phyloP scores from a whole-genome alignment of 2,888 invertebrate genomes.

The Melieria omissa region DNA sequence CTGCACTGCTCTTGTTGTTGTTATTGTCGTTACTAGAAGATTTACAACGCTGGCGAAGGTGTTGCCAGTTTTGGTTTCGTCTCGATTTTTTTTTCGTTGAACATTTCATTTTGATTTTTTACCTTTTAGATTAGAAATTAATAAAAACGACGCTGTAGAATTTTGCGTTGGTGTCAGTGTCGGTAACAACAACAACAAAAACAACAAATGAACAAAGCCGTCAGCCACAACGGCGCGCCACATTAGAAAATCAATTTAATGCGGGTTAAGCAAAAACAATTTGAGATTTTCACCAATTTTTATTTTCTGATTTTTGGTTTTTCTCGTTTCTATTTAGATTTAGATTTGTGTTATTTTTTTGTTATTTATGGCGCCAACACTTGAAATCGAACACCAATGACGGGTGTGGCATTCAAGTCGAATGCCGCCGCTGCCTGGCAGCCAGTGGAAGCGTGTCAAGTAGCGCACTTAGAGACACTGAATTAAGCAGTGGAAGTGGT shows the following conservation, averaged over 20 bases:
- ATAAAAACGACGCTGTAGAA: conserved; percentile 17
- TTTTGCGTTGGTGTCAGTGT: conserved; percentile 26
- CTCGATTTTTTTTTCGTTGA: conserved; percentile 11
- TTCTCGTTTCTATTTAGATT: conserved; percentile 3
- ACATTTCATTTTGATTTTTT: conserved; percentile 13
- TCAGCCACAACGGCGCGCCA: background rate
- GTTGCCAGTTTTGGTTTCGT: conserved; percentile 8
- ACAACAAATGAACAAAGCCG: conserved; percentile 9
- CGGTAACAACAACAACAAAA: conserved; percentile 12
- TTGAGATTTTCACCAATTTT: conserved; percentile 14
- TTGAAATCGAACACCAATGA: conserved; percentile 24
- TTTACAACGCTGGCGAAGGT: conserved; percentile 1
- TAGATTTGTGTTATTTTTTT: background rate
- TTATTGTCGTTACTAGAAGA: background rate
- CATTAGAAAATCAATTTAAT: conserved; percentile 31
- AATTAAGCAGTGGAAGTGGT: conserved; percentile 17
- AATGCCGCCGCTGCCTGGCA: conserved; percentile 4
- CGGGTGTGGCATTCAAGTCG: conserved; percentile 24
- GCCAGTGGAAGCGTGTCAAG: conserved; percentile 26
- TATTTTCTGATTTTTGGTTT: conserved; percentile 6
- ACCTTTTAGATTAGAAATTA: conserved; percentile 23
- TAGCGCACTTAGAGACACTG: conserved; percentile 20
- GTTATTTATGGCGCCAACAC: conserved; percentile 26
- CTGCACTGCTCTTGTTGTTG: conserved; percentile 1
- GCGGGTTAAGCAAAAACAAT: conserved; percentile 24